Evolutionary conservation across 2,113 vertebrate genomes (phyloP).

Genomic region (Sula dactylatra): DNA sequence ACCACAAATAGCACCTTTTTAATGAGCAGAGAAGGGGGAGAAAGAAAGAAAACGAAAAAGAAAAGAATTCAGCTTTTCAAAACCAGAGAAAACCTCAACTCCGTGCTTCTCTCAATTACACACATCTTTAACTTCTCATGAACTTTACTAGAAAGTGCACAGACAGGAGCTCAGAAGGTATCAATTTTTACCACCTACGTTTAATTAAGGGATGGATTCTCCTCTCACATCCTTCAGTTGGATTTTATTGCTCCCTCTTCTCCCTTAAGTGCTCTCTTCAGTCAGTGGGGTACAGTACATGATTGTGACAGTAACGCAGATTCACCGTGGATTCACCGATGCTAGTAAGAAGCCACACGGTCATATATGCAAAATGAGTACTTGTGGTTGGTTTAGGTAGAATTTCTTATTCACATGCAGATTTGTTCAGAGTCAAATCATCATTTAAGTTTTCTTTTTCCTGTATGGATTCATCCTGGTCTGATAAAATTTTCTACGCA

Average conservation of each 20-base stretch:
- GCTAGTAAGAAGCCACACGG: neutral
- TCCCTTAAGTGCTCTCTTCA: neutral
- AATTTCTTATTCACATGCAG: neutral
- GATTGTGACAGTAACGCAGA: neutral
- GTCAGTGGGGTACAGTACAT: neutral
- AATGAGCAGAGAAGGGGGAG: slow-evolving; percentile 31
- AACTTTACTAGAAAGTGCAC: neutral
- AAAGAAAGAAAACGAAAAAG: slow-evolving; percentile 23
- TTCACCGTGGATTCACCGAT: neutral
- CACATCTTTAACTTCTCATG: slow-evolving; percentile 24
- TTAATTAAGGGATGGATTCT: neutral
- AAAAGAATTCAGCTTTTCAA: slow-evolving; percentile 50
- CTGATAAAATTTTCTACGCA: neutral
- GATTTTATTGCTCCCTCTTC: neutral
- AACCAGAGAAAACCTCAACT: slow-evolving; percentile 8
- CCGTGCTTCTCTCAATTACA: neutral
- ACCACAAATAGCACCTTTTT: slow-evolving; percentile 72
- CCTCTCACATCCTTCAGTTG: neutral
- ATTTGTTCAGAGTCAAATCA: neutral
- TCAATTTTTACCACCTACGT: neutral
- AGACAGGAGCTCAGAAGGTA: neutral
- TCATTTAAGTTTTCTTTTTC: neutral
- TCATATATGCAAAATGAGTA: neutral
- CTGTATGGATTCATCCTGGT: neutral
- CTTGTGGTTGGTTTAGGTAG: neutral